Evolutionary conservation across 2,888 invertebrate species (phyloP).

Genomic region (Tenthredo mesomela): DNA sequence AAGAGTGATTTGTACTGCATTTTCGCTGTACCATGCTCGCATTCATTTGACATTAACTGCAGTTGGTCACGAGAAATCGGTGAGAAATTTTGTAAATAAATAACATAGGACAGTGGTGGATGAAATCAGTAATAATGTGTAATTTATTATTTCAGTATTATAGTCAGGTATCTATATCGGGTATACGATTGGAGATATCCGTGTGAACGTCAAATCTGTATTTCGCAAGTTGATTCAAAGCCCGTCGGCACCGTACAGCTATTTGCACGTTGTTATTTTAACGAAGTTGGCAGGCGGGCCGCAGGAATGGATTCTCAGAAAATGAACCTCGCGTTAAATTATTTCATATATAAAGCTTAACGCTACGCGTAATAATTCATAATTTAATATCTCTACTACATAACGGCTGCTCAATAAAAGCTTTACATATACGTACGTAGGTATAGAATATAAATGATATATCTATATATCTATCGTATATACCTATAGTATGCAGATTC

Average conservation of each 20-base stretch:
- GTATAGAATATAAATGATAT: background rate
- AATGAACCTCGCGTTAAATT: conserved; percentile 18
- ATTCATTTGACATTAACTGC: background rate
- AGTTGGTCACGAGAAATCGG: background rate
- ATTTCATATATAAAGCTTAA: conserved; percentile 31
- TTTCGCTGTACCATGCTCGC: background rate
- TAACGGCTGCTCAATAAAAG: conserved; percentile 68
- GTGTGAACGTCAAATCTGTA: background rate
- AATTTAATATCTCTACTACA: conserved; percentile 65
- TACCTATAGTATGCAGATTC: conserved; percentile 34
- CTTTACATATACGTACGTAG: conserved; percentile 63
- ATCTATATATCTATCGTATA: background rate
- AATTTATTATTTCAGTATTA: background rate
- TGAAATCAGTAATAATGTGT: background rate
- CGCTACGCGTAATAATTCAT: conserved; percentile 62
- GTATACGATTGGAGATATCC: background rate
- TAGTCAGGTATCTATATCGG: background rate
- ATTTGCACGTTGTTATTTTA: conserved; percentile 35
- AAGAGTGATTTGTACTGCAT: background rate
- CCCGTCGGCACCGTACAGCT: background rate
- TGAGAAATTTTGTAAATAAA: background rate
- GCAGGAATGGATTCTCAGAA: conserved; percentile 32
- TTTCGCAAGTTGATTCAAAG: conserved; percentile 1
- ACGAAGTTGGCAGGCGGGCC: conserved; percentile 24
- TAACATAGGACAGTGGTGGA: background rate